Percentiles rank a stretch among this genome's conserved stretches.
Evolutionary conservation across 2,797 vertebrate species (phyloP).

Genomic region (Pygocentrus nattereri): DNA sequence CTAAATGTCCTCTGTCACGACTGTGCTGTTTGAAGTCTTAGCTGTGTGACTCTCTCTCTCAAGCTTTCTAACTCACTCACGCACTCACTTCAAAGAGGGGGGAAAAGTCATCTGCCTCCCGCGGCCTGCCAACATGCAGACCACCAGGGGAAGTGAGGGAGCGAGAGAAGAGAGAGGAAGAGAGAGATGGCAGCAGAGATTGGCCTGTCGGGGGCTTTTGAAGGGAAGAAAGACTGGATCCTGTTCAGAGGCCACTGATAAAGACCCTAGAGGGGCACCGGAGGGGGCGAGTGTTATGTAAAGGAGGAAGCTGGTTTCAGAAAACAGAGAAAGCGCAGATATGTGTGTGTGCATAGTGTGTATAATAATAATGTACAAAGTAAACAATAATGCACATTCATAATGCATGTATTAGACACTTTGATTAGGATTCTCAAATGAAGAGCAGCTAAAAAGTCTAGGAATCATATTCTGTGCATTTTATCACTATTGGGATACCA

Average conservation of each 20-base stretch:
- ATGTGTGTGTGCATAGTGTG: conserved; percentile 37
- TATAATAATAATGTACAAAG: too few species aligned
- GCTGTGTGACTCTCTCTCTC: conserved; percentile 41
- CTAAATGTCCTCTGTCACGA: conserved; percentile 62
- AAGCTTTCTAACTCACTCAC: conserved; percentile 39
- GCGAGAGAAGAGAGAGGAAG: conserved; percentile 64
- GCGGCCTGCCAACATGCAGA: conserved; percentile 53
- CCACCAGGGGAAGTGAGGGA: conserved; percentile 55
- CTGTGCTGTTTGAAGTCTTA: conserved; percentile 58
- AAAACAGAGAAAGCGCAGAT: conserved; percentile 8
- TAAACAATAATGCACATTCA: neutral
- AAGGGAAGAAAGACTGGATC: conserved; percentile 56
- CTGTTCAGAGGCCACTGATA: conserved; percentile 54
- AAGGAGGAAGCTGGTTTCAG: conserved; percentile 25
- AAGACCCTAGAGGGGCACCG: conserved; percentile 41
- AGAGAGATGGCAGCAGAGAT: conserved; percentile 59
- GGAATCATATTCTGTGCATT: neutral
- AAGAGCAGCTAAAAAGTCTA: neutral
- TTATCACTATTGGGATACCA: too few species aligned
- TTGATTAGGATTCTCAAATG: neutral
- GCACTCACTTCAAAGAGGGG: conserved; percentile 58
- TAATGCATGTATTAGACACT: neutral
- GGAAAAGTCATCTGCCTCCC: conserved; percentile 57
- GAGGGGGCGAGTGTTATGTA: conserved; percentile 39
- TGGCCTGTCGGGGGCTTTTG: conserved; percentile 57